Conservation (phyloP, 92 coral and sea anemone species). For the Paramuricea clavata region DNA sequence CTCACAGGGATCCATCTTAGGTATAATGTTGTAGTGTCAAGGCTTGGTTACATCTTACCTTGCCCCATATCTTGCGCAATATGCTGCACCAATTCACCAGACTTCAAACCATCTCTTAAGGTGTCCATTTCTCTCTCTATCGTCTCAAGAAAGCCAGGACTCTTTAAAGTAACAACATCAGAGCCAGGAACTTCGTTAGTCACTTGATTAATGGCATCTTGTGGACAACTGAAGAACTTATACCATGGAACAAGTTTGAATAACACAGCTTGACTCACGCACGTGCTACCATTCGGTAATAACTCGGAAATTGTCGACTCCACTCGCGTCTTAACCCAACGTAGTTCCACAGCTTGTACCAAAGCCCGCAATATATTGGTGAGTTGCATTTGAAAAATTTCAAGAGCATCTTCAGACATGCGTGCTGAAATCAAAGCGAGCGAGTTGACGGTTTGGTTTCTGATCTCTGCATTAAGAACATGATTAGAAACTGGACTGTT, state of each 20-base stretch:
- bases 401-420: conserved; percentile 59
- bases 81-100: conserved; percentile 29
- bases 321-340: conserved; percentile 41
- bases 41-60: background rate
- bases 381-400: conserved; percentile 58
- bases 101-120: conserved; percentile 17
- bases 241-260: conserved; percentile 34
- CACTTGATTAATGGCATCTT: conserved; percentile 7
- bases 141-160: background rate
- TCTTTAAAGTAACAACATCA: background rate
- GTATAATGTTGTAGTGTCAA: no score
- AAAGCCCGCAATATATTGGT: conserved; percentile 50
- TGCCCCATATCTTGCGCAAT: conserved; percentile 16
- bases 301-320: conserved; percentile 38
- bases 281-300: conserved; percentile 6
- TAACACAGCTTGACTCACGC: conserved; percentile 15
- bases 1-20: no score
- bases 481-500: conserved; percentile 58
- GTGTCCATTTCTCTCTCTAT: background rate
- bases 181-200: background rate
- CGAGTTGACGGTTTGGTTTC: conserved; percentile 56
- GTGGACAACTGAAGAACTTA: conserved; percentile 22
- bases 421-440: conserved; percentile 56
- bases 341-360: conserved; percentile 57
- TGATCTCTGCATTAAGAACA: conserved; percentile 47